Evolutionary conservation across 2,888 invertebrate genomes (phyloP).

Genomic region (Onthophagus sagittarius): DNA sequence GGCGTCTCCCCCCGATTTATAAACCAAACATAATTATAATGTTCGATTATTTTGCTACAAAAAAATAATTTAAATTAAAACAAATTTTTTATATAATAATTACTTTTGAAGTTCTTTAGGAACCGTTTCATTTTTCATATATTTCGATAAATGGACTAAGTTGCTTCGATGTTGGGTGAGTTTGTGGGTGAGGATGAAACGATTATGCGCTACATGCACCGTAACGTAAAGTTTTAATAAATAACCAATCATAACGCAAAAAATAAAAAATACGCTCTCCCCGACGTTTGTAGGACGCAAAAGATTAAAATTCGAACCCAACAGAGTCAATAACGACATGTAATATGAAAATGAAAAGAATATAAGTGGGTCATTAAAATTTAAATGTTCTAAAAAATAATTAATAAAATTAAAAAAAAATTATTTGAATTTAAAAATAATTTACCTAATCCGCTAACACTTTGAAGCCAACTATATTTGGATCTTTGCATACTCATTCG

Average conservation of each 20-base stretch:
- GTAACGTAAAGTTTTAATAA: constrained; percentile 32
- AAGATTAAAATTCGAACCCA: constrained; percentile 22
- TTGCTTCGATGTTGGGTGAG: constrained; percentile 31
- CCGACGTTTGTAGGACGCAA: constrained; percentile 16
- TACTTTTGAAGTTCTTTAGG: constrained; percentile 28
- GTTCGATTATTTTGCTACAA: constrained; percentile 29
- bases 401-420: background rate
- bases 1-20: constrained; percentile 32
- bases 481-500: background rate
- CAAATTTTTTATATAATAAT: background rate
- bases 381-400: constrained; percentile 5
- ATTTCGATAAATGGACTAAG: constrained; percentile 30
- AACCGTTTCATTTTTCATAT: constrained; percentile 28
- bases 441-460: background rate
- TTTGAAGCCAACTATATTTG: constrained; percentile 12
- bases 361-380: background rate
- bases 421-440: background rate
- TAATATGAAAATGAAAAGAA: background rate
- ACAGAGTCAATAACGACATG: constrained; percentile 1
- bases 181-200: constrained; percentile 29
- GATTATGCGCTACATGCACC: constrained; percentile 30
- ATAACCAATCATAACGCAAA: constrained; percentile 27
- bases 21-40: constrained; percentile 33
- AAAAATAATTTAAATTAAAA: background rate
- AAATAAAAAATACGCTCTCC: constrained; percentile 24